phyloP scores from a whole-genome alignment of 1,140 invertebrate genomes.

The Zeugodacus cucurbitae region DNA sequence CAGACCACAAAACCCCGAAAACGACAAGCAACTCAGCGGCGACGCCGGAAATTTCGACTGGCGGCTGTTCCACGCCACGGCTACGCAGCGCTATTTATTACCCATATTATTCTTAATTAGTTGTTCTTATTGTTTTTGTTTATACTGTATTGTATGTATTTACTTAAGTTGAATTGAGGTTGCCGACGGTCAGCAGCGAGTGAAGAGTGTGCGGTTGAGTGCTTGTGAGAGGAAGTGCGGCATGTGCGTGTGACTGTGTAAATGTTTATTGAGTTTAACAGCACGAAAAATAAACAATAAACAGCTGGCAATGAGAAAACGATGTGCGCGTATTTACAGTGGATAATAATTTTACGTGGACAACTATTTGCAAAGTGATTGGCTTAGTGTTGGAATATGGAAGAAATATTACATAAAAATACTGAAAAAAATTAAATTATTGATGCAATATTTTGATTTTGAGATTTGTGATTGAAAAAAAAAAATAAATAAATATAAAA shows the following conservation, averaged over 20 bases:
- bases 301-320: background rate
- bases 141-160: background rate
- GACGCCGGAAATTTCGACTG: background rate
- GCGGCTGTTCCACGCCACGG: background rate
- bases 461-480: too few species aligned
- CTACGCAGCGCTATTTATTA: background rate
- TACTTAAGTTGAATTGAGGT: conserved; percentile 2
- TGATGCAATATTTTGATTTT: too few species aligned
- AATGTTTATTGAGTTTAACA: background rate
- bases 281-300: background rate
- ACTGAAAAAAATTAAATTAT: too few species aligned
- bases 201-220: background rate
- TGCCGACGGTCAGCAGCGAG: conserved; percentile 11
- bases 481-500: too few species aligned
- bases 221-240: background rate
- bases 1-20: background rate
- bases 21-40: background rate
- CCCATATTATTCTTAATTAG: conserved; percentile 12
- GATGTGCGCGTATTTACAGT: background rate
- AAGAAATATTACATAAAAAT: too few species aligned
- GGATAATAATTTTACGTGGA: background rate
- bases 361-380: too few species aligned
- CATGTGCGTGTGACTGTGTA: background rate
- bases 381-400: too few species aligned
- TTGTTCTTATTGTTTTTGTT: background rate